These are phyloP conservation scores for human DNA, from an alignment of 2,113 vertebrate genomes.

Conservation along the genomic window DNA sequence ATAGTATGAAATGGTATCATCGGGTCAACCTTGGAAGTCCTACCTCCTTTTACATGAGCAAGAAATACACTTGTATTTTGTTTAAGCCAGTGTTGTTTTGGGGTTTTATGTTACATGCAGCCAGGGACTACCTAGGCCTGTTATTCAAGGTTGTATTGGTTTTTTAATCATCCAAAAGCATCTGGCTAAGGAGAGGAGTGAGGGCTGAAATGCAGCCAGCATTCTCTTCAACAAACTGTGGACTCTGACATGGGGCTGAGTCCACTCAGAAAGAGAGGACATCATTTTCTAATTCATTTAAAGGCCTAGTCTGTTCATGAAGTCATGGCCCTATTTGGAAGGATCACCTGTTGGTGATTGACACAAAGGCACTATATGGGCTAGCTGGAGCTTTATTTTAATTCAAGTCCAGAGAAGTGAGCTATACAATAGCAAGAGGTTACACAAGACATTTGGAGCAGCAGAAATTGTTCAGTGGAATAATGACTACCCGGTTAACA, in stretches of 20 bases:
- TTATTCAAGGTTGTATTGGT: background rate
- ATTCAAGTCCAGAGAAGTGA: background rate
- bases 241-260: background rate
- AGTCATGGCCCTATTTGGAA: background rate
- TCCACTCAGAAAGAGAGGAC: background rate
- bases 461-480: background rate
- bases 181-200: background rate
- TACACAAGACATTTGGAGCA: background rate
- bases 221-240: background rate
- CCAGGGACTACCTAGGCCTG: background rate
- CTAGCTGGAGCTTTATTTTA: background rate
- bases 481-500: background rate
- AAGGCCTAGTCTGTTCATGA: background rate
- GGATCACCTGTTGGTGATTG: background rate
- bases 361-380: background rate
- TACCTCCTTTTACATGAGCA: background rate
- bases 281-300: background rate
- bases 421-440: background rate
- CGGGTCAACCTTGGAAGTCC: background rate
- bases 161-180: background rate
- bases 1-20: background rate
- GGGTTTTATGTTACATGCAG: background rate
- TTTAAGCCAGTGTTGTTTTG: background rate
- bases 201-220: background rate
- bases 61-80: background rate